Percentiles rank a stretch among this genome's conserved stretches.
phyloP scores from a whole-genome alignment of 2,113 vertebrate genomes.

The Apus apus region DNA sequence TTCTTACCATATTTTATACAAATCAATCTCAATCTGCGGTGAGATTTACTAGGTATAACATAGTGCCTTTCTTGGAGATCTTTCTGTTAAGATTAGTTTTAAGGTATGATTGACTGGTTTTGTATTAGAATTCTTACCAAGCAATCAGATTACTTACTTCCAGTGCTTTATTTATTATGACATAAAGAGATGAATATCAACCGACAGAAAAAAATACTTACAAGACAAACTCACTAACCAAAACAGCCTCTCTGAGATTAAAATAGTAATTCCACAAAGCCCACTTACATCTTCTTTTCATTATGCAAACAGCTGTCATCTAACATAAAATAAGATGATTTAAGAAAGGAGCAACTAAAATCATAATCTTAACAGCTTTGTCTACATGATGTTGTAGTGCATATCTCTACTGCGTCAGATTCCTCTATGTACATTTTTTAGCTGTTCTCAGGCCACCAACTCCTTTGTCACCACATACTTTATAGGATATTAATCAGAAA shows the following conservation, averaged over 20 bases:
- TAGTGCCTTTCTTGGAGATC: background rate
- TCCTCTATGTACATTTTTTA: background rate
- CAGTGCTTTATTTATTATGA: background rate
- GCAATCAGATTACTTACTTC: background rate
- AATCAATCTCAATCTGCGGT: background rate
- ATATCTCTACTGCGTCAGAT: background rate
- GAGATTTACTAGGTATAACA: background rate
- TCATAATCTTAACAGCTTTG: background rate
- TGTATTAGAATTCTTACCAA: constrained; percentile 5
- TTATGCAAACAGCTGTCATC: constrained; percentile 7
- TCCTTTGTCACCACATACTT: background rate
- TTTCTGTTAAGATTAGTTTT: background rate
- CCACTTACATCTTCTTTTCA: constrained; percentile 3
- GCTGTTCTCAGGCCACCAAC: background rate
- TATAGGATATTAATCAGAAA: background rate
- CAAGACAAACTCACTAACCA: constrained; percentile 1
- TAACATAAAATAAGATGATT: constrained; percentile 18
- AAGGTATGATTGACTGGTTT: background rate
- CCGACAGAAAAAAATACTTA: background rate
- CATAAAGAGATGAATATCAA: background rate
- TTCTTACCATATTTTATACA: background rate
- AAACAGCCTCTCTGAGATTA: constrained; percentile 26
- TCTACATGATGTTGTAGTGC: background rate
- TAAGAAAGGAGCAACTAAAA: constrained; percentile 12
- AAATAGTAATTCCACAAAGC: constrained; percentile 25